These are phyloP conservation scores for Platanista minor DNA, from an alignment of 2,113 vertebrate genomes.

Conservation along the genomic window DNA sequence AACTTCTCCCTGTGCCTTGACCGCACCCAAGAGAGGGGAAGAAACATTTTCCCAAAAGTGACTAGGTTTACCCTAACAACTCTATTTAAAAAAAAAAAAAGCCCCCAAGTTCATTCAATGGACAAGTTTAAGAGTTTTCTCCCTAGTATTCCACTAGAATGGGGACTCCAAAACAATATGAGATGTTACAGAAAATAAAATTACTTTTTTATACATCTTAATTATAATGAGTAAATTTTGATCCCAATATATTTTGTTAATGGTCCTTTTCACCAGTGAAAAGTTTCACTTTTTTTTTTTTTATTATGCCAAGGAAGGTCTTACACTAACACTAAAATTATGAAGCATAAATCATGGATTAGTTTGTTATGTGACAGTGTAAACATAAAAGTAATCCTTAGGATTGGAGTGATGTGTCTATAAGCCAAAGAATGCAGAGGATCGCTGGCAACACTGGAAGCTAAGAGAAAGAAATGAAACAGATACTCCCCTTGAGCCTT, in stretches of 20 bases:
- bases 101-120: neutral
- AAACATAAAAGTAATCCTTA: neutral
- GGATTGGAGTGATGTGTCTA: neutral
- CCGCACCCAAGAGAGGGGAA: neutral
- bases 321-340: neutral
- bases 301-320: neutral
- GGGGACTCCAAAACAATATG: neutral
- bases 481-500: neutral
- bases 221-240: neutral
- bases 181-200: slow-evolving; percentile 1
- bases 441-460: neutral
- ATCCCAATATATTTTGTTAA: neutral
- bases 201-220: neutral
- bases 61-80: neutral
- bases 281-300: neutral
- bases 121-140: neutral
- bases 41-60: neutral
- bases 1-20: neutral
- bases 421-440: neutral
- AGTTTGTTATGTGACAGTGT: neutral
- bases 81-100: neutral
- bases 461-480: neutral
- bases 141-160: neutral
- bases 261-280: neutral
- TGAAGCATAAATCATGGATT: neutral